phyloP scores from a whole-genome alignment of 2,113 vertebrate species.

The Phalacrocorax aristotelis region DNA sequence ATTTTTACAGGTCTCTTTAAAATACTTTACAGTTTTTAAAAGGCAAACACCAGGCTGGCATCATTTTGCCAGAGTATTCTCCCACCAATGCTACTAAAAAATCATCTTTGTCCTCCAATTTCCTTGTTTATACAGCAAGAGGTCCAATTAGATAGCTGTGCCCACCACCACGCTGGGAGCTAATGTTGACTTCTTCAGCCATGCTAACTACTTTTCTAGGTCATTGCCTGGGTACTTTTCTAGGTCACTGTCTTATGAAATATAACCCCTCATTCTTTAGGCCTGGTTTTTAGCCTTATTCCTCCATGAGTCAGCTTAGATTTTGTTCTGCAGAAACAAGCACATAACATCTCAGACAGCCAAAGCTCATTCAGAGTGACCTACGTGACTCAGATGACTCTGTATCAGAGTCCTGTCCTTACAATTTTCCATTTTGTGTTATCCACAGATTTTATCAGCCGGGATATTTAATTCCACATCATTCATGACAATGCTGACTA shows the following conservation, averaged over 20 bases:
- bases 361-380: background rate
- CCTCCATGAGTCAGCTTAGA: background rate
- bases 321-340: background rate
- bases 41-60: background rate
- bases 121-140: background rate
- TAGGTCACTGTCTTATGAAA: background rate
- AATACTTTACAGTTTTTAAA: background rate
- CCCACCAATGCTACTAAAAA: background rate
- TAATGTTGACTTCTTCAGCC: background rate
- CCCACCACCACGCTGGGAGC: background rate
- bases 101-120: background rate
- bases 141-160: background rate
- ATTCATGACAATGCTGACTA: slow-evolving; percentile 42
- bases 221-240: background rate
- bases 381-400: slow-evolving; percentile 11
- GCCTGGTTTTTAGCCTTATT: background rate
- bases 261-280: background rate
- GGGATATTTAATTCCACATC: slow-evolving; percentile 50
- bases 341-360: background rate
- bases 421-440: slow-evolving; percentile 52
- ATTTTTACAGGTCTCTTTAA: background rate
- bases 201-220: background rate
- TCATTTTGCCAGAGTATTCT: background rate
- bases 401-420: slow-evolving; percentile 15
- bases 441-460: slow-evolving; percentile 47